Evolutionary conservation across 2,797 vertebrate species (phyloP), one percentile per base, ranked within the genome.

Genomic region (Rhyacichthys aspro): DNA sequence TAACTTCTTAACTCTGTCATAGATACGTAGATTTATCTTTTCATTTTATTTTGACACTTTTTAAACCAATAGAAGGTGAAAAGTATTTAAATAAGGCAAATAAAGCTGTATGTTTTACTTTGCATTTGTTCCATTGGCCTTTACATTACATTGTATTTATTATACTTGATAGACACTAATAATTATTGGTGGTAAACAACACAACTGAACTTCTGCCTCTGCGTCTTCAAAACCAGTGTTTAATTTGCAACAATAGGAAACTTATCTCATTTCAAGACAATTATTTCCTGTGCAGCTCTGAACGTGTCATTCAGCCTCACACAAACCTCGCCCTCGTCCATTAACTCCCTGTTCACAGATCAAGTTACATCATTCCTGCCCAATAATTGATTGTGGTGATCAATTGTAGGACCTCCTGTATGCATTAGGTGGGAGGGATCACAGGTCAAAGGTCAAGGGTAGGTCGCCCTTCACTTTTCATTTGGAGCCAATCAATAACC

Each of bases 301-400:
- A 43, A 44, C 12, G 16, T 43, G 12, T n/a, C 6, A 1, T 43
- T 33, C 15, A 49, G 19, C 8, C 8, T 11, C 14, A 41, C 37
- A 62, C 11, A 44, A 65, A 54, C 32, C 63, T 12, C 2, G 14
- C 32, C 2, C 41, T 18, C 16, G 48, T 42, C 61, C 54, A 63
- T 76, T 61, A 56, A 23, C 52, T 49, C 62, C 1, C 18, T 48
- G 42, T 15, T 37, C 8, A 39, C 43, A 38, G 78, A 71, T 81
- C 63, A 14, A 23, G 39, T 88, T 62, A 55, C 61, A 46, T 48
- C 23, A 37, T 47, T 63, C 52, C 16, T n/a, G 65, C 63, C 62
- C 72, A 55, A 59, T 45, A 10, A 88, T 84, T 79, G 89, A 88
- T 86, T 53, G 45, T 19, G 61, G 34, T 14, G n/a, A 72, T 83